These are phyloP conservation scores for Halcyon senegalensis DNA, from an alignment of 2,113 vertebrate genomes.

Conservation along the genomic window DNA sequence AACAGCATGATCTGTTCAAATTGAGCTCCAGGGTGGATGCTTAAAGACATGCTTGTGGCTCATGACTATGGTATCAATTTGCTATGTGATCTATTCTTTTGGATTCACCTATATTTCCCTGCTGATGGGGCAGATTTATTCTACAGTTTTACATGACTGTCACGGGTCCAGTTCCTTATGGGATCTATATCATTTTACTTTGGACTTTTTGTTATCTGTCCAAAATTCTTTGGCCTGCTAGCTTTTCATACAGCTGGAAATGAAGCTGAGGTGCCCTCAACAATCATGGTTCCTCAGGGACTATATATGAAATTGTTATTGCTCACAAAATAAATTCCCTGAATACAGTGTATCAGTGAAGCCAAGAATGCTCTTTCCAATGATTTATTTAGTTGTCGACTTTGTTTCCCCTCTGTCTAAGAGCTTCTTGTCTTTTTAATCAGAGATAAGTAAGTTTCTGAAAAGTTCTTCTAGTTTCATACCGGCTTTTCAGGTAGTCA, in stretches of 20 bases:
- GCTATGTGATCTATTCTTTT: neutral
- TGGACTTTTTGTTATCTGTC: neutral
- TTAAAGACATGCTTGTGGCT: neutral
- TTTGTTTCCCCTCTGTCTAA: neutral
- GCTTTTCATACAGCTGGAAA: neutral
- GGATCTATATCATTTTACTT: neutral
- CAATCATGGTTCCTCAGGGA: neutral
- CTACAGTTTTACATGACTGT: conserved; percentile 47
- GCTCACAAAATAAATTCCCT: conserved; percentile 12
- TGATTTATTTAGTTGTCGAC: conserved; percentile 30
- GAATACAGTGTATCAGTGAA: neutral
- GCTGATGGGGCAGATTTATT: neutral
- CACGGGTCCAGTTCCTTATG: neutral
- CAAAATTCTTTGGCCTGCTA: neutral
- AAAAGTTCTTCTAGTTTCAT: conserved; percentile 52
- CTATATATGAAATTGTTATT: conserved; percentile 2
- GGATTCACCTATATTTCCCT: neutral
- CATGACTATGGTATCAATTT: neutral
- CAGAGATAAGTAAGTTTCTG: neutral
- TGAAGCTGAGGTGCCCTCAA: neutral
- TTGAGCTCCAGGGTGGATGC: neutral
- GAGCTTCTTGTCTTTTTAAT: neutral
- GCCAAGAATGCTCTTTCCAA: neutral
- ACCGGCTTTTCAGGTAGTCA: conserved; percentile 13
- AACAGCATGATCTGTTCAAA: neutral